phyloP scores from a whole-genome alignment of 1,140 invertebrate species.

The Diorhabda sublineata region DNA sequence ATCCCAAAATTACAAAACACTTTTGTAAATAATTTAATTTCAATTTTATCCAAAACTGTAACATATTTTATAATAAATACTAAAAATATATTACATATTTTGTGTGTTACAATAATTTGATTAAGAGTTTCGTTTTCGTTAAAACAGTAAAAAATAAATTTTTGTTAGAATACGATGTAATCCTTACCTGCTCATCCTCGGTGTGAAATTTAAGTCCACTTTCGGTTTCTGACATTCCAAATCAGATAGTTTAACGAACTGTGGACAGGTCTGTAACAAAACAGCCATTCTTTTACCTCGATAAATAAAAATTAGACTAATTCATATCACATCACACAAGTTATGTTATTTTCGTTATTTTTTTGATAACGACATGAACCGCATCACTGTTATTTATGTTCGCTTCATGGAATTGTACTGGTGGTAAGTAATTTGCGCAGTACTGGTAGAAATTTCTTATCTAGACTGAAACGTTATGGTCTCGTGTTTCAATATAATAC shows the following conservation, averaged over 20 bases:
- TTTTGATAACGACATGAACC: background rate
- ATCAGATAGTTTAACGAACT: conserved; percentile 45
- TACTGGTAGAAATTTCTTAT: background rate
- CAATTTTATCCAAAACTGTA: too few species aligned
- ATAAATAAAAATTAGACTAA: background rate
- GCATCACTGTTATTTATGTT: background rate
- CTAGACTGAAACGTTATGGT: background rate
- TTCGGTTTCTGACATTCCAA: conserved; percentile 41
- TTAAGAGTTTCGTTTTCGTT: too few species aligned
- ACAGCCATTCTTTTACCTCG: conserved; percentile 1
- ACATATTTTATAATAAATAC: too few species aligned
- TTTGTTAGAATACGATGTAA: too few species aligned
- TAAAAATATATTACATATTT: too few species aligned
- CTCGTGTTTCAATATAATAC: too few species aligned
- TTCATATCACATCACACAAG: background rate
- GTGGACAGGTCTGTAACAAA: conserved; percentile 28
- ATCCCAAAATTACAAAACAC: too few species aligned
- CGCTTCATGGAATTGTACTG: background rate
- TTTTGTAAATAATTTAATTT: too few species aligned
- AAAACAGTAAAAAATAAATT: too few species aligned
- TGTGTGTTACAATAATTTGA: too few species aligned
- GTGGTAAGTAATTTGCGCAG: background rate
- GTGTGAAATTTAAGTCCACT: conserved; percentile 38
- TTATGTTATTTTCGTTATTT: background rate
- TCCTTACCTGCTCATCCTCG: conserved; percentile 37